Evolutionary conservation across 2,113 vertebrate species (phyloP).

Genomic region (Pongo abelii): DNA sequence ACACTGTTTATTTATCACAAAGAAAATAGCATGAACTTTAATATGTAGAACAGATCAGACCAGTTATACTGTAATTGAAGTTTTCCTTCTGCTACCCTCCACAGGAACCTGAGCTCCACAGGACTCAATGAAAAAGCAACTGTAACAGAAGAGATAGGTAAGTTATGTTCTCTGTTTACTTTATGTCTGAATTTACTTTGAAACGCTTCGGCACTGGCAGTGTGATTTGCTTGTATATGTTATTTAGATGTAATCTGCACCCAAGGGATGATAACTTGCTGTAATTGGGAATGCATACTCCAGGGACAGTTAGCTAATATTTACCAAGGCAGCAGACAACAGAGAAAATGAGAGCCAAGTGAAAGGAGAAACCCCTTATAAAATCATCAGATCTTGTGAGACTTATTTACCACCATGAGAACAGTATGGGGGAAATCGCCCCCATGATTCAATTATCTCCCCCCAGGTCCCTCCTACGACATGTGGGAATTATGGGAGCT

Average conservation of each 20-base stretch:
- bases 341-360: too few species aligned
- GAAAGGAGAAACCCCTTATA: too few species aligned
- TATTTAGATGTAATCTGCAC: neutral
- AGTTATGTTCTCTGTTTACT: neutral
- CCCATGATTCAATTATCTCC: too few species aligned
- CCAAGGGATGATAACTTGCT: neutral
- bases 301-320: neutral
- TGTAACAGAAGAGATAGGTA: neutral
- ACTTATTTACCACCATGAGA: too few species aligned
- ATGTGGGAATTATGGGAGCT: too few species aligned
- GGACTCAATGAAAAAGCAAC: neutral
- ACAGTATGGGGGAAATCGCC: too few species aligned
- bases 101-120: neutral
- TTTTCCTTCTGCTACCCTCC: too few species aligned
- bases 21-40: neutral
- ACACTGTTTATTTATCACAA: neutral
- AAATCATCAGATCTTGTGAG: too few species aligned
- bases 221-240: neutral
- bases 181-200: neutral
- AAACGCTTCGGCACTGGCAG: neutral
- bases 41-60: neutral
- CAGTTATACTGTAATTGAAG: accelerated
- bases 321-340: neutral
- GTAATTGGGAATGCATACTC: neutral
- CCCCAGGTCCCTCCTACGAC: too few species aligned